These are phyloP conservation scores for Luehdorfia chinensis DNA, from an alignment of 1,140 invertebrate species.

Conservation along the genomic window DNA sequence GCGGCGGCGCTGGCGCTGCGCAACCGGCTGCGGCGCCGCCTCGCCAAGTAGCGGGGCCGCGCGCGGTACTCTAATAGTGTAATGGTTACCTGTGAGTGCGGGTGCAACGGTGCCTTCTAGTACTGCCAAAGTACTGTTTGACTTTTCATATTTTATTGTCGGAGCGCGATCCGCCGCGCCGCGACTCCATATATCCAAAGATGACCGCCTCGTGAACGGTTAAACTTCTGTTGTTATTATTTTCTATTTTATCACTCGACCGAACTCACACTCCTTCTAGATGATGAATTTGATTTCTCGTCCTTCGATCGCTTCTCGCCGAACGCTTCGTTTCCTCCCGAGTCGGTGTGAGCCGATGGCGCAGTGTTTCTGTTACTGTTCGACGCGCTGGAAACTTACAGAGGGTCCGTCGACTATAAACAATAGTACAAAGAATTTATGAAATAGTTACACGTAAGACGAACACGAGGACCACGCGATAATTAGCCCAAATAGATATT, in stretches of 20 bases:
- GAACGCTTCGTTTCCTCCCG: no score
- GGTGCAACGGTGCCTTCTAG: slow-evolving; percentile 53
- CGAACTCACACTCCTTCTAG: slow-evolving; percentile 8
- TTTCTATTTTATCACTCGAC: slow-evolving; percentile 42
- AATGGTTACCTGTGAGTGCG: slow-evolving; percentile 41
- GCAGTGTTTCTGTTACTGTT: no score
- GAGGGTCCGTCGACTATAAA: slow-evolving; percentile 30
- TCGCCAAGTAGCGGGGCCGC: slow-evolving; percentile 48
- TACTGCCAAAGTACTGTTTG: slow-evolving; percentile 55
- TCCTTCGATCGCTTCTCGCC: no score
- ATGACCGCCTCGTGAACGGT: slow-evolving; percentile 68
- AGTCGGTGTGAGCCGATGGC: no score
- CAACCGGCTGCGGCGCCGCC: slow-evolving; percentile 52
- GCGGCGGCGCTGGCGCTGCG: slow-evolving; percentile 56
- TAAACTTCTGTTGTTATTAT: slow-evolving; percentile 57
- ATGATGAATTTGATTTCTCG: no score
- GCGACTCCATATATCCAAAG: slow-evolving; percentile 54
- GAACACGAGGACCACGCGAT: slow-evolving; percentile 64
- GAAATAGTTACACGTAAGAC: slow-evolving; percentile 61
- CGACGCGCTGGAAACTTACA: no score
- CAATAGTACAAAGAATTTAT: slow-evolving; percentile 72
- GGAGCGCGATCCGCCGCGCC: no score
- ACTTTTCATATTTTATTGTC: slow-evolving; percentile 38
- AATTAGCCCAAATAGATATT: slow-evolving; percentile 64
- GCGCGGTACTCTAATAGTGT: slow-evolving; percentile 19